phyloP scores from a whole-genome alignment of 2,113 vertebrate genomes.

The Pelecanus crispus region DNA sequence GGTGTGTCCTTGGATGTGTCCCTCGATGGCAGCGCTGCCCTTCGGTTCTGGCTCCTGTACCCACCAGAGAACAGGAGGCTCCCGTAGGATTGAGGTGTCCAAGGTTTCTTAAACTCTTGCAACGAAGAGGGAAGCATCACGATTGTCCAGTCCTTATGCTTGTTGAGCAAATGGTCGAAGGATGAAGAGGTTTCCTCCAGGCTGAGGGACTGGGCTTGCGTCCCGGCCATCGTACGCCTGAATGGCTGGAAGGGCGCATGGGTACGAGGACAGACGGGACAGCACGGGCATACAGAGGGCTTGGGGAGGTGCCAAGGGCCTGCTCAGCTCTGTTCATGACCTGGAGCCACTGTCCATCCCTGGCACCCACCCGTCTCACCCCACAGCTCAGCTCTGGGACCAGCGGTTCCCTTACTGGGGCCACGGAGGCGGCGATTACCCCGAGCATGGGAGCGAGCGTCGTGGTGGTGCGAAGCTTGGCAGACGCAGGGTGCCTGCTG shows the following conservation, averaged over 20 bases:
- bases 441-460: accelerated
- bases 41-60: not conserved
- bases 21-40: not conserved
- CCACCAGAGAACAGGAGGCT: not conserved
- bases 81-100: not conserved
- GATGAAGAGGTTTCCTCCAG: not conserved
- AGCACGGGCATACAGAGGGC: accelerated
- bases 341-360: not conserved
- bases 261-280: not conserved
- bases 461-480: accelerated
- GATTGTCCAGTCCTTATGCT: not conserved
- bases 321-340: not conserved
- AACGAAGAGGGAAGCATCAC: not conserved
- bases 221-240: accelerated
- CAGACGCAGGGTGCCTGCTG: not conserved
- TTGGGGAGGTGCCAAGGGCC: not conserved
- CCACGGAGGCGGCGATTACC: accelerated
- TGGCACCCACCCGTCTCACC: not conserved
- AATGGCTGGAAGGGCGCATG: not conserved
- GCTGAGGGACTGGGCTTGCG: not conserved
- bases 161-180: not conserved
- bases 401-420: not conserved
- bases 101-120: not conserved
- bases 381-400: not conserved
- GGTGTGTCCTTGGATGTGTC: not conserved